A percentile compares a stretch with the other conserved stretches of the same genome.
Conservation (phyloP, 2,888 invertebrate genomes). For the Schrankia costaestrigalis region DNA sequence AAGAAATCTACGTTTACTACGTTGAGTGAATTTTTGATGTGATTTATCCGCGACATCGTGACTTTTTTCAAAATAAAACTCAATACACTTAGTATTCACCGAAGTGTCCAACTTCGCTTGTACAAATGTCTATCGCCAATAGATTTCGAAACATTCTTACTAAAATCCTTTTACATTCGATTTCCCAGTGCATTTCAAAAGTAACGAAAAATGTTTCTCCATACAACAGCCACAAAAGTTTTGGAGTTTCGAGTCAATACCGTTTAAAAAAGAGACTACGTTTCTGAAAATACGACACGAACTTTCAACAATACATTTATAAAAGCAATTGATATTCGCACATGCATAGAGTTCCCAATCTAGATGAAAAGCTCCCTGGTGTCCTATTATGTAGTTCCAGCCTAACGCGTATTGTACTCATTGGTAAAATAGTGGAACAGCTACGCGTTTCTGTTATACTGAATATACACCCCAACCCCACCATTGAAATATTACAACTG, state of each 20-base stretch:
- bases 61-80: too few species aligned
- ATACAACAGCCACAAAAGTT: conserved; percentile 10
- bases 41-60: too few species aligned
- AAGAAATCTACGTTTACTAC: too few species aligned
- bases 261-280: conserved; percentile 12
- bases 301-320: conserved; percentile 38
- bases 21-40: too few species aligned
- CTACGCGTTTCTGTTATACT: conserved; percentile 20
- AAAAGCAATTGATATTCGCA: conserved; percentile 44
- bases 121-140: too few species aligned
- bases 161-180: conserved; percentile 3
- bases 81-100: too few species aligned
- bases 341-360: conserved; percentile 38
- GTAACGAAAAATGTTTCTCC: conserved; percentile 10
- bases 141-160: neutral
- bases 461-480: conserved; percentile 15
- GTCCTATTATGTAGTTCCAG: conserved; percentile 37
- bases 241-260: conserved; percentile 25
- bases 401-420: conserved; percentile 45
- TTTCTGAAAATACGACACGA: conserved; percentile 13
- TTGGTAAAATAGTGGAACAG: conserved; percentile 29
- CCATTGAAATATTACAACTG: conserved; percentile 39
- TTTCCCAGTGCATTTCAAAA: conserved; percentile 5
- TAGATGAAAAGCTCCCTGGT: conserved; percentile 43
- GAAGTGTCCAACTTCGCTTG: too few species aligned